Conservation (phyloP, 1,140 invertebrate species). For the Cherax destructor region DNA sequence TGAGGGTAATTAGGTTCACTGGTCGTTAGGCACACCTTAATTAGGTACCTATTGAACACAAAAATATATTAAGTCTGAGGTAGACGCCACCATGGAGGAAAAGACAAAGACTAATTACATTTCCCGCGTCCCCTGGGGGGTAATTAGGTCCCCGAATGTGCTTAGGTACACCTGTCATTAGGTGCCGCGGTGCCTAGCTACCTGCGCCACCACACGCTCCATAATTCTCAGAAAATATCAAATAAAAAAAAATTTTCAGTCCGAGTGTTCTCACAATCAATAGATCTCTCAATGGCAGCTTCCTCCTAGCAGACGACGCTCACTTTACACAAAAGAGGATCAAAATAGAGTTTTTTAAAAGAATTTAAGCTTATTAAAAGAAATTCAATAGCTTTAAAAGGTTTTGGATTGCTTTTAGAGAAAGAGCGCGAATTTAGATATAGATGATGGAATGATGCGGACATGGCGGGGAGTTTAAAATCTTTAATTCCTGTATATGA, state of each 20-base stretch:
- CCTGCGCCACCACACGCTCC: background rate
- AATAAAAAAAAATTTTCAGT: background rate
- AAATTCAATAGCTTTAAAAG: background rate
- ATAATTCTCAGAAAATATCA: background rate
- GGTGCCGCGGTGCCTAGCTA: background rate
- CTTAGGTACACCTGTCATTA: background rate
- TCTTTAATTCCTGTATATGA: background rate
- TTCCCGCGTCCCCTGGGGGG: background rate
- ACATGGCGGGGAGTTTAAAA: background rate
- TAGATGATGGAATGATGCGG: conserved; percentile 8
- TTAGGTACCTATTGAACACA: too few relatives aligned
- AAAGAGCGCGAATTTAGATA: conserved; percentile 33
- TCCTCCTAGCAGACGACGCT: conserved; percentile 29
- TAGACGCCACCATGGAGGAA: too few relatives aligned
- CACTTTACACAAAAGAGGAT: conserved; percentile 9
- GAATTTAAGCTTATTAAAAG: background rate
- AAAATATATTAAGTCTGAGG: too few relatives aligned
- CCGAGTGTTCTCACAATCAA: conserved; percentile 10
- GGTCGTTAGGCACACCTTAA: too few relatives aligned
- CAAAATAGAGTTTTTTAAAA: background rate
- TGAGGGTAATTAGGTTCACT: too few relatives aligned
- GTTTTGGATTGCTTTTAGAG: background rate
- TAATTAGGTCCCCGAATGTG: background rate
- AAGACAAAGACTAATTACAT: too few relatives aligned
- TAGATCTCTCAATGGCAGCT: conserved; percentile 40